Evolutionary conservation across 1,140 invertebrate species (phyloP), one percentile per base, ranked within the genome.

Genomic region (Drosophila paulistorum): DNA sequence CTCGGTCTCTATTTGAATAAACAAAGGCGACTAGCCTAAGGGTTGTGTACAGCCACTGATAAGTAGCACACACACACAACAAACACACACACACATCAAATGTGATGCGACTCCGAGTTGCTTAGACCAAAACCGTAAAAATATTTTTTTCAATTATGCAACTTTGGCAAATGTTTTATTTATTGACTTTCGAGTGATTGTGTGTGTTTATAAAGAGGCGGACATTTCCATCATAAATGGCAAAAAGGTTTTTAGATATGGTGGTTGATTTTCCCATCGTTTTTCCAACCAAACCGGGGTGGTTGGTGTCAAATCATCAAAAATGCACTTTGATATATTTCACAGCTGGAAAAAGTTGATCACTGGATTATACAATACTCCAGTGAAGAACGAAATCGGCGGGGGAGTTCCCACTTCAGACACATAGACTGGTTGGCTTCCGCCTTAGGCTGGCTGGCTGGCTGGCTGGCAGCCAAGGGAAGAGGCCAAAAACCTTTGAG

Each of bases 121-220:
- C 35, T 9, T 11, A 37, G 10, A 57, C 11, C 45, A 17, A 13
- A 37, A 14, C 7, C 13, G 45, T 58, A 37, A 14, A 54, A 55
- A 57, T 57, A 58, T 77, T 42, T 23, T 79, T 89, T 86, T 87
- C 83, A 87, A 87, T 87, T 89, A 87, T 89, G 79, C 79, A 87
- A 87, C 84, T 77, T 76, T 67, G 79, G 73, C 83, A 79, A 87
- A 89, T 87, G 80, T 83, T 77, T 87, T 87, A 83, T 87, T 87
- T 87, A 87, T 89, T 87, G 83, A 87, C 83, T 87, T 66, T 87
- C 60, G 41, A 63, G 60, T 41, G 39, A 30, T 23, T 23, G 37
- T 20, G 35, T 26, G 10, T 23, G 51, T 30, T 20, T 57, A 37
- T 55, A 4, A 20, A 26, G 7, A 33, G 48, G 4, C 60, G 73